phyloP scores from a whole-genome alignment of 1,140 invertebrate species.

The Gryon sp. region DNA sequence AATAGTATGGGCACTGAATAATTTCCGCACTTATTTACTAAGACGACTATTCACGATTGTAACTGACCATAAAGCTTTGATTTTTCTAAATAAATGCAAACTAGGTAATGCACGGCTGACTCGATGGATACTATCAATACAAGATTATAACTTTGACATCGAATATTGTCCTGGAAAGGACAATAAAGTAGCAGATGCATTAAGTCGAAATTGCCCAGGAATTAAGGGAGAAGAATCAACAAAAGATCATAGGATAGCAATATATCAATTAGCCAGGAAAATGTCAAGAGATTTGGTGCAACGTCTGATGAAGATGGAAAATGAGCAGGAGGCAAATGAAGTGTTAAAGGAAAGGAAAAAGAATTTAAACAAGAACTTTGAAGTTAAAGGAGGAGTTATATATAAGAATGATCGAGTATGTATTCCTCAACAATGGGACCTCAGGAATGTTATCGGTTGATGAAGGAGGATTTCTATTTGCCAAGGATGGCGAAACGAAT shows the following conservation, averaged over 20 bases:
- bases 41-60: constrained; percentile 69
- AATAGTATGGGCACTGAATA: constrained; percentile 63
- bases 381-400: constrained; percentile 23
- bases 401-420: not conserved
- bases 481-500: constrained; percentile 40
- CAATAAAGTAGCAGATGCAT: constrained; percentile 14
- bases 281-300: not conserved
- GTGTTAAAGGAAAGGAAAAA: not conserved
- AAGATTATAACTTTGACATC: constrained; percentile 20
- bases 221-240: too few relatives aligned
- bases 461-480: constrained; percentile 62
- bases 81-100: not conserved
- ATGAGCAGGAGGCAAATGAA: too few relatives aligned
- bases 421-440: constrained; percentile 40
- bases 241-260: too few relatives aligned
- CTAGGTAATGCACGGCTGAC: constrained; percentile 12
- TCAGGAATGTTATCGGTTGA: constrained; percentile 62
- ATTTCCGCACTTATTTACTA: not conserved
- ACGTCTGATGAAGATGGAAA: too few relatives aligned
- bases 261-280: too few relatives aligned
- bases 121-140: constrained; percentile 18
- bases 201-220: not conserved
- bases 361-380: too few relatives aligned
- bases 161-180: constrained; percentile 12
- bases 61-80: constrained; percentile 76